phyloP scores from a whole-genome alignment of 2,113 vertebrate species.

The Donacobius atricapilla region DNA sequence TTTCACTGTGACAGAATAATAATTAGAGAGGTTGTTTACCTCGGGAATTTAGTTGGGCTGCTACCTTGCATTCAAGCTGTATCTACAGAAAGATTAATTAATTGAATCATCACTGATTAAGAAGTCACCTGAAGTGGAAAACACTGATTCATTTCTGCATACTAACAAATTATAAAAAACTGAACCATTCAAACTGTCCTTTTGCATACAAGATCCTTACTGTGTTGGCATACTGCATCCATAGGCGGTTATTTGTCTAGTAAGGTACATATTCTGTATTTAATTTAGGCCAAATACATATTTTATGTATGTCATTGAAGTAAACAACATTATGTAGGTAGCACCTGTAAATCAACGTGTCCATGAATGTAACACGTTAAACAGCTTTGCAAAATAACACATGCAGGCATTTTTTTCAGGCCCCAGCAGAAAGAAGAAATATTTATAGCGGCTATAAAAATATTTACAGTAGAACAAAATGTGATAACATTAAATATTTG shows the following conservation, averaged over 20 bases:
- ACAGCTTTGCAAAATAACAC: conserved; percentile 4
- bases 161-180: neutral
- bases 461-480: conserved; percentile 24
- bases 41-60: neutral
- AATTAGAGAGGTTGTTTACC: conserved; percentile 35
- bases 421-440: neutral
- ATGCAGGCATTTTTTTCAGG: neutral
- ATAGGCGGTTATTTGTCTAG: conserved; percentile 10
- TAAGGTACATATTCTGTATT: neutral
- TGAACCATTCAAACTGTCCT: neutral
- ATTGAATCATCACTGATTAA: conserved; percentile 48
- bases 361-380: neutral
- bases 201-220: neutral
- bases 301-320: conserved; percentile 32
- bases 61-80: neutral
- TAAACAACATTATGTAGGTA: conserved; percentile 9
- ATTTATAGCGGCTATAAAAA: conserved; percentile 18
- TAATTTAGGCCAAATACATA: conserved; percentile 15
- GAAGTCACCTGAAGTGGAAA: conserved; percentile 48
- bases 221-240: neutral
- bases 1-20: conserved; percentile 7
- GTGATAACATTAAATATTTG: conserved; percentile 9
- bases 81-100: conserved; percentile 35
- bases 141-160: conserved; percentile 8
- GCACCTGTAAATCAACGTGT: conserved; percentile 28